Conservation (phyloP, 2,888 invertebrate species). For the Callyntrura guangdongensis region DNA sequence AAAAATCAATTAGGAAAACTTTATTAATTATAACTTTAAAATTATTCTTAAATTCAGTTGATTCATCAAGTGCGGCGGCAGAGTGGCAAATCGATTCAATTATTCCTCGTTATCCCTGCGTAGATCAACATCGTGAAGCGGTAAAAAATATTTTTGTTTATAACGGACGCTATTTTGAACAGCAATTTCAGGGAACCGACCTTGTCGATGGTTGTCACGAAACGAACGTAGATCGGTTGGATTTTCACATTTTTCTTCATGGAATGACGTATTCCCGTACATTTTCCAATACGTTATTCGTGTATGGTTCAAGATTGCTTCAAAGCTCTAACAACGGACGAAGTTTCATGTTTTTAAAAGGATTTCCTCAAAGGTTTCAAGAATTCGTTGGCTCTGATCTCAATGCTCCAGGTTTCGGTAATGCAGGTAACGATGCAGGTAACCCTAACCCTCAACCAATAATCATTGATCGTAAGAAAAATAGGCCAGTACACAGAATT, state of each 20-base stretch:
- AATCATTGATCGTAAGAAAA: neutral
- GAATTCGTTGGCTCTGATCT: neutral
- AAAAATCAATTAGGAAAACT: too few species aligned
- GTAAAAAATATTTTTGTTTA: slow-evolving; percentile 28
- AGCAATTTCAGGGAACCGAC: neutral
- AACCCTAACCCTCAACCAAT: neutral
- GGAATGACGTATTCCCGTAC: slow-evolving; percentile 79
- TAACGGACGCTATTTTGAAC: slow-evolving; percentile 38
- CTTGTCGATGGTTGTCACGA: neutral
- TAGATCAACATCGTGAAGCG: slow-evolving; percentile 69
- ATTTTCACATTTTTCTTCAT: slow-evolving; percentile 67
- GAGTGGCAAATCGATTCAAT: slow-evolving; percentile 72
- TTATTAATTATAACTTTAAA: too few species aligned
- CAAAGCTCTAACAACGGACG: slow-evolving; percentile 79
- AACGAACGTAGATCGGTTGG: neutral
- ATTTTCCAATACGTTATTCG: slow-evolving; percentile 71
- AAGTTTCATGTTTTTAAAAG: slow-evolving; percentile 67
- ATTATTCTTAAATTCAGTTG: slow-evolving; percentile 40
- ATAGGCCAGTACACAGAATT: slow-evolving; percentile 72
- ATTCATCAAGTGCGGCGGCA: neutral
- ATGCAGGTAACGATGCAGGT: too few species aligned
- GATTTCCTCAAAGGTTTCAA: slow-evolving; percentile 62
- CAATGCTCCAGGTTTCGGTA: neutral
- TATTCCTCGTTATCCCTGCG: slow-evolving; percentile 77
- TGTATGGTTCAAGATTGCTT: slow-evolving; percentile 79